These are phyloP conservation scores for Muraenolepis orangiensis DNA, from an alignment of 2,797 vertebrate species.

Conservation along the genomic window DNA sequence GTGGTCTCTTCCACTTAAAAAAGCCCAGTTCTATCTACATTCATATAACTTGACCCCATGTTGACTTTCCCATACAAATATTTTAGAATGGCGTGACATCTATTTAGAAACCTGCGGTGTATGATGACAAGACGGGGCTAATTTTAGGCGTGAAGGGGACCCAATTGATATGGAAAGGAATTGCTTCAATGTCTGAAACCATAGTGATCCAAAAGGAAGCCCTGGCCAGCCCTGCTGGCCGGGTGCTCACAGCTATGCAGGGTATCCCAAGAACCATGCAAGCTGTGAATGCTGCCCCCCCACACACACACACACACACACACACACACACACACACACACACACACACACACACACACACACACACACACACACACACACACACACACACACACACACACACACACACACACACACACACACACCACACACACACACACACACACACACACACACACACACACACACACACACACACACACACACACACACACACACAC, in stretches of 20 bases:
- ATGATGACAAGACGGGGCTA: slow-evolving; percentile 44
- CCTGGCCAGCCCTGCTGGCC: slow-evolving; percentile 52
- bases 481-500: background rate
- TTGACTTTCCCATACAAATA: background rate
- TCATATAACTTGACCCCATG: background rate
- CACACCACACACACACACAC: too few species aligned
- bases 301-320: background rate
- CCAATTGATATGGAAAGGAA: slow-evolving; percentile 51
- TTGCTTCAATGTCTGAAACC: slow-evolving; percentile 55
- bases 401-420: background rate
- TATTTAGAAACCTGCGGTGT: background rate
- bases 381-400: too few species aligned
- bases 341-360: too few species aligned
- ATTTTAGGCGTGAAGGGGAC: slow-evolving; percentile 55
- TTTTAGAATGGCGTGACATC: background rate
- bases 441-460: background rate
- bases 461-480: too few species aligned
- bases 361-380: background rate
- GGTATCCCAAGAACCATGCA: slow-evolving; percentile 57
- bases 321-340: background rate
- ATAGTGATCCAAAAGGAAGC: slow-evolving; percentile 40
- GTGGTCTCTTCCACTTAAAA: background rate
- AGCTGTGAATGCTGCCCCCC: slow-evolving; percentile 38
- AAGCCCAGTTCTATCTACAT: background rate
- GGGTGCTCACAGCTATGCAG: slow-evolving; percentile 58